These are phyloP conservation scores for Peromyscus aztecus DNA, from an alignment of 2,797 vertebrate species.

Conservation along the genomic window DNA sequence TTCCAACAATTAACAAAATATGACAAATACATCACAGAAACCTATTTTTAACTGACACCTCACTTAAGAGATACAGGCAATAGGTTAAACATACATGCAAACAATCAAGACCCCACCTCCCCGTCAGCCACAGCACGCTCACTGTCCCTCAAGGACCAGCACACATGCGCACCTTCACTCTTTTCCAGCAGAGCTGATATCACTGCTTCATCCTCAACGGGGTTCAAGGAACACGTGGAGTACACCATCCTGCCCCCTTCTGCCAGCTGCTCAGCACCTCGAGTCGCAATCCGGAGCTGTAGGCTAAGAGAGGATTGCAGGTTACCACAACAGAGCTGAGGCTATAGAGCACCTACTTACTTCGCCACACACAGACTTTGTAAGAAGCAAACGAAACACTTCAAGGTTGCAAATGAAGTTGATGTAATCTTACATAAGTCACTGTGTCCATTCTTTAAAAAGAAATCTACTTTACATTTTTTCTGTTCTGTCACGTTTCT, in stretches of 20 bases:
- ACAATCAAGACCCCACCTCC: background rate
- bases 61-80: background rate
- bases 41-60: background rate
- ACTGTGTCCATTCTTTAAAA: background rate
- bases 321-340: fast-evolving
- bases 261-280: conserved; percentile 96
- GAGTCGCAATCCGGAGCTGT: conserved; percentile 96
- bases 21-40: background rate
- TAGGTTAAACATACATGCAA: fast-evolving
- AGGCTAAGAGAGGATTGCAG: conserved; percentile 87
- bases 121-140: fast-evolving
- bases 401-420: background rate
- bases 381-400: background rate
- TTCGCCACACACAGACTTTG: fast-evolving
- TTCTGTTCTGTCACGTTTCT: background rate
- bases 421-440: background rate
- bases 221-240: conserved; percentile 98
- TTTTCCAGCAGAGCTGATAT: conserved; percentile 96
- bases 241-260: conserved; percentile 98
- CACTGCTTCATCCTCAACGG: conserved; percentile 97
- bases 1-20: background rate
- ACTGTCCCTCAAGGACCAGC: fast-evolving
- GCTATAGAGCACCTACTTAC: fast-evolving
- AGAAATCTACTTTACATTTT: background rate
- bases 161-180: conserved; percentile 92